Evolutionary conservation across 2,888 invertebrate species (phyloP), one percentile per base, ranked within the genome.

Genomic region (Athalia cordata): DNA sequence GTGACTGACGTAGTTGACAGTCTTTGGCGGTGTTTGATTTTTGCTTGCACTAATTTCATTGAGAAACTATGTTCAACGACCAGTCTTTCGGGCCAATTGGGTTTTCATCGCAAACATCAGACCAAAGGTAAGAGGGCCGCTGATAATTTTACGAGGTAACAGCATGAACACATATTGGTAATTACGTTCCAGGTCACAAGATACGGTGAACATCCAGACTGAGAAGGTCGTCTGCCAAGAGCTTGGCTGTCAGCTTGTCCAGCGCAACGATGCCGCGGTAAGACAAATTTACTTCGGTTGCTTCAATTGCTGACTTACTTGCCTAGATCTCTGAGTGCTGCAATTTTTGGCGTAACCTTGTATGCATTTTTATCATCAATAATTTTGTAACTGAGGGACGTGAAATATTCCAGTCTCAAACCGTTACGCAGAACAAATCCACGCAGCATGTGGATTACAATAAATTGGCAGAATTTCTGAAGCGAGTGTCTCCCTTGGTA

Each of bases 401-500:
- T 47, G 64, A 74, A 9, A 43, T 6, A 7, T 5, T 82, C 45
- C 65, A 90, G 90, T 89, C 87, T 8, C 90, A 90, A 80, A 90
- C 89, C 0, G 57, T 80, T 3, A 78, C 77, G 29, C 80, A 81
- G 64, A 77, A 84, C 8, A 83, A 81, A 75, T 11, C 49, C 4
- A 80, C 81, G 4, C 80, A 83, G 3, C 64, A 85, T 0, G 83
- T 87, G 4, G 86, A 89, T 83, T 86, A 88, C 78, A 82, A 85
- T 2, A 89, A 82, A 77, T 82, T 90, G n/a, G 87, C 87, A 50
- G 81, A 81, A 29, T 90, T 90, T 81, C 80, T 90, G 47, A 88
- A 87, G 15, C 86, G 82, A 52, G 86, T 90, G 5, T 86, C 88
- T 3, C 89, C 90, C 9, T 83, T 83, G 64, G 82, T 90, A 11